Percentiles rank a stretch among this genome's conserved stretches.
These are phyloP conservation scores for Trisateles emortualis DNA, from an alignment of 2,888 invertebrate species.

Conservation along the genomic window DNA sequence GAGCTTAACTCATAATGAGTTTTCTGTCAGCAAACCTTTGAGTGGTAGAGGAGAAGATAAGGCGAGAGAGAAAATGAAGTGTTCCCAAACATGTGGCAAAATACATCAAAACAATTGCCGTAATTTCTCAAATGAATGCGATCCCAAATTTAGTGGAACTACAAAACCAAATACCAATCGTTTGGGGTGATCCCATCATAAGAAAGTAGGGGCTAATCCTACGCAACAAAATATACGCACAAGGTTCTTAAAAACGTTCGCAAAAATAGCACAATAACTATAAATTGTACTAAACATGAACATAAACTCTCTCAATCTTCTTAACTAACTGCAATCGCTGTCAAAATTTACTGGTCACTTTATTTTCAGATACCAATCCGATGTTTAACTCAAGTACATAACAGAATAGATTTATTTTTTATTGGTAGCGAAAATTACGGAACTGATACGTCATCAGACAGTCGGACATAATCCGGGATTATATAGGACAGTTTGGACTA, in stretches of 20 bases:
- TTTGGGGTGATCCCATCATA: not conserved
- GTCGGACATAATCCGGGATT: constrained; percentile 29
- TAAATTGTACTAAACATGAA: not conserved
- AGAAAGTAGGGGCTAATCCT: constrained; percentile 2
- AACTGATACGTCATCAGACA: constrained; percentile 12
- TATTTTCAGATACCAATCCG: constrained; percentile 2
- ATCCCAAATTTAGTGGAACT: too few relatives aligned
- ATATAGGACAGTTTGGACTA: constrained; percentile 18
- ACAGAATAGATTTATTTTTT: constrained; percentile 6
- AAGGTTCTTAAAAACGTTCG: not conserved
- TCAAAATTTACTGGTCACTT: not conserved
- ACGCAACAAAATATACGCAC: constrained; percentile 1
- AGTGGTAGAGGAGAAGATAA: too few relatives aligned
- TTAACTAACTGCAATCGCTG: constrained; percentile 3
- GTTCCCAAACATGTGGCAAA: too few relatives aligned
- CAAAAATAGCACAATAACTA: not conserved
- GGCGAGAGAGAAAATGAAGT: too few relatives aligned
- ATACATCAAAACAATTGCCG: too few relatives aligned
- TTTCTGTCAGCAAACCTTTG: too few relatives aligned
- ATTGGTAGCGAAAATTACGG: constrained; percentile 3
- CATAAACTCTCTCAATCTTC: constrained; percentile 4
- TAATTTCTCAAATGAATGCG: too few relatives aligned
- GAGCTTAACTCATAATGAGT: too few relatives aligned
- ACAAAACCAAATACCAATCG: too few relatives aligned
- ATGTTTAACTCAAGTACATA: not conserved